A percentile compares a stretch with the other conserved stretches of the same genome.
Conservation (phyloP, 2,797 vertebrate genomes). For the Enteromius mattozi region DNA sequence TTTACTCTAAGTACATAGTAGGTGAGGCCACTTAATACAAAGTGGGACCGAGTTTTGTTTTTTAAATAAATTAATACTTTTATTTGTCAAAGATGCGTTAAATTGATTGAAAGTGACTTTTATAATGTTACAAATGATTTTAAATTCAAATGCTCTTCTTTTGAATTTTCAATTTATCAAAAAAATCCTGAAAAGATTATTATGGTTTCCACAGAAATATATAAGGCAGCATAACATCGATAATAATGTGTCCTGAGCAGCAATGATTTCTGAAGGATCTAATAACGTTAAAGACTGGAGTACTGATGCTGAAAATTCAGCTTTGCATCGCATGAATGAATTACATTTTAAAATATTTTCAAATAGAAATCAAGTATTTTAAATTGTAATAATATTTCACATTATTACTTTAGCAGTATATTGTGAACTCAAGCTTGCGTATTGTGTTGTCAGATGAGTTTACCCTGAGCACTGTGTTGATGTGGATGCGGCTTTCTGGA, state of each 20-base stretch:
- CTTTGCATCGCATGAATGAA: not conserved
- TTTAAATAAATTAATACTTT: not conserved
- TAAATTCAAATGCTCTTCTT: not conserved
- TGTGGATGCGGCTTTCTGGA: constrained; percentile 84
- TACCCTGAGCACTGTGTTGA: constrained; percentile 89
- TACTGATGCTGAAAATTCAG: not conserved
- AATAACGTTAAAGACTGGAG: not conserved
- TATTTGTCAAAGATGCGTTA: not conserved
- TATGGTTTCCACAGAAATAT: not conserved
- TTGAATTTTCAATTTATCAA: not conserved
- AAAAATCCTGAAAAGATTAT: not conserved
- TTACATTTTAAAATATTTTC: not conserved
- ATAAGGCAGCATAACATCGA: not conserved
- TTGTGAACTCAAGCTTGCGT: not conserved
- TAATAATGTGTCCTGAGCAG: not conserved
- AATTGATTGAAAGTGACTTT: not conserved
- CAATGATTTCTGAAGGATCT: not conserved
- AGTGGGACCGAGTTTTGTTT: too few species aligned
- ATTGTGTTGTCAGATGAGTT: constrained; percentile 34
- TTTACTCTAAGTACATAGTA: too few species aligned
- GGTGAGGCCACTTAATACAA: too few species aligned
- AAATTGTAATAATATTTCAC: not conserved
- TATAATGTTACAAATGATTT: not conserved
- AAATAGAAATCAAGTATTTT: not conserved
- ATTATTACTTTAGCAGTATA: not conserved